Evolutionary conservation across 2,113 vertebrate genomes (phyloP).

Genomic region (Paraplagusia blochii): DNA sequence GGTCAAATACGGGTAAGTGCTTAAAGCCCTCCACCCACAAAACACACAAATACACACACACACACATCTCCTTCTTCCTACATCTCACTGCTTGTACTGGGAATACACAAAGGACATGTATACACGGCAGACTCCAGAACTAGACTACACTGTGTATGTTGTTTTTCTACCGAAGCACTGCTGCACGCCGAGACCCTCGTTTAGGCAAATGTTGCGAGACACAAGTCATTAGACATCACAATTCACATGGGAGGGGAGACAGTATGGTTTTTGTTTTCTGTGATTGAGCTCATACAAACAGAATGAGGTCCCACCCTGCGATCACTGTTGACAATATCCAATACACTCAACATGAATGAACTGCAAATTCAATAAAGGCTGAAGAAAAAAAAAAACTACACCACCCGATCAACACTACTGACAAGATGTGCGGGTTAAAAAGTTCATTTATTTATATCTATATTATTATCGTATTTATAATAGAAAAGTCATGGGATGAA

Average conservation of each 20-base stretch:
- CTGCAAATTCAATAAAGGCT: constrained; percentile 21
- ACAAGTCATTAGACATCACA: constrained; percentile 46
- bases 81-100: constrained; percentile 34
- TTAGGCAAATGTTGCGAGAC: constrained; percentile 43
- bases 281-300: constrained; percentile 27
- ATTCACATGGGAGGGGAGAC: constrained; percentile 33
- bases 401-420: constrained; percentile 49
- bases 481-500: too few relatives aligned
- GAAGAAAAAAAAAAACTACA: constrained; percentile 39
- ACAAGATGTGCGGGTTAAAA: too few relatives aligned
- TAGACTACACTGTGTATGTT: constrained; percentile 21
- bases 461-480: too few relatives aligned
- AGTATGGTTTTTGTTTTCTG: constrained; percentile 24
- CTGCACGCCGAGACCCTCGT: constrained; percentile 33
- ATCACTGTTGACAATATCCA: constrained; percentile 60
- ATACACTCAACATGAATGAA: constrained; percentile 60
- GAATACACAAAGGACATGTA: constrained; percentile 47
- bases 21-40: constrained; percentile 33
- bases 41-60: constrained; percentile 26
- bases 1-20: constrained; percentile 41
- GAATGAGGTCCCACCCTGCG: constrained; percentile 48
- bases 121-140: constrained; percentile 14
- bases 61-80: constrained; percentile 9
- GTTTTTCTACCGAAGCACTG: constrained; percentile 28
- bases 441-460: too few relatives aligned